These are phyloP conservation scores for Aphidius gifuensis DNA, from an alignment of 1,140 invertebrate species.

Conservation along the genomic window DNA sequence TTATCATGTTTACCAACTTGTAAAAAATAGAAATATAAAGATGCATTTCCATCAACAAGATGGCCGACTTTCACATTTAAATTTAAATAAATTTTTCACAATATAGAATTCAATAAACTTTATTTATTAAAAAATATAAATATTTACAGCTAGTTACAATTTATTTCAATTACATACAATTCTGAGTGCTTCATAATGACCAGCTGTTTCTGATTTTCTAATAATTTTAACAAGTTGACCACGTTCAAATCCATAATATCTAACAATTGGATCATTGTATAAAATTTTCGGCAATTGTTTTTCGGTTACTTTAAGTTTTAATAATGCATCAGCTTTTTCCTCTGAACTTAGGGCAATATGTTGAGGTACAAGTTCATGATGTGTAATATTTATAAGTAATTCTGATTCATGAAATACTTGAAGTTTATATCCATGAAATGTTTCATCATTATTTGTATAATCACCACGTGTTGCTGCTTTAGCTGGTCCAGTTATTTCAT, in stretches of 20 bases:
- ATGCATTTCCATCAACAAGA: too few relatives aligned
- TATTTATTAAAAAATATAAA: too few relatives aligned
- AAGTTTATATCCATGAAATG: slow-evolving; percentile 98
- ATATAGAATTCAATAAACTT: too few relatives aligned
- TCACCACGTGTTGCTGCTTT: slow-evolving; percentile 63
- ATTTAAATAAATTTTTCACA: too few relatives aligned
- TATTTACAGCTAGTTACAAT: too few relatives aligned
- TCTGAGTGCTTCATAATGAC: slow-evolving; percentile 96
- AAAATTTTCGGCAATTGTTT: slow-evolving; percentile 99
- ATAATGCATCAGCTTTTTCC: slow-evolving; percentile 92
- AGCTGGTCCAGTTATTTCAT: slow-evolving; percentile 97
- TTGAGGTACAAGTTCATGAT: slow-evolving; percentile 98
- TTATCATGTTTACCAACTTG: too few relatives aligned
- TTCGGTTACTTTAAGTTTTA: slow-evolving; percentile 96
- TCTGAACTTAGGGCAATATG: slow-evolving; percentile 97
- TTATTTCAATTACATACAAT: slow-evolving; percentile 67
- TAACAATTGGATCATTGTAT: slow-evolving; percentile 93
- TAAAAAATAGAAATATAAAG: too few relatives aligned
- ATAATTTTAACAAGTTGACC: slow-evolving; percentile 99
- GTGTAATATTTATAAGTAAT: slow-evolving; percentile 97
- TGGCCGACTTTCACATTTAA: too few relatives aligned
- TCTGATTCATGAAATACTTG: slow-evolving; percentile 99
- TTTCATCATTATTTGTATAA: slow-evolving; percentile 70
- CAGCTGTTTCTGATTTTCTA: slow-evolving; percentile 94
- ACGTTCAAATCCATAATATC: slow-evolving; percentile 95